Evolutionary conservation across 2,113 vertebrate species (phyloP).

Genomic region (Lasiurus borealis): DNA sequence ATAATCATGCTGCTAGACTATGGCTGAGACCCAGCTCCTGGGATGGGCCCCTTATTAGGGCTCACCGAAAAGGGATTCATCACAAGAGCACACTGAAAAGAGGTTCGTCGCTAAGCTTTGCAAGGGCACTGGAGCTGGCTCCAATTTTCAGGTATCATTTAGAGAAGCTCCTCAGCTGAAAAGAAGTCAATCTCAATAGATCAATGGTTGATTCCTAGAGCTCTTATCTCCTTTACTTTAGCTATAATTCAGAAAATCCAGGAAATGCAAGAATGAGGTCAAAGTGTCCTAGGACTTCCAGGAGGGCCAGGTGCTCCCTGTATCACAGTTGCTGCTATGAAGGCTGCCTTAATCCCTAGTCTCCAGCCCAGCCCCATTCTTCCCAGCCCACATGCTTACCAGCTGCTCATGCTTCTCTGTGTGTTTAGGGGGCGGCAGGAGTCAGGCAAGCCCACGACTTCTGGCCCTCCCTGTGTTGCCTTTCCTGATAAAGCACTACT

Average conservation of each 20-base stretch:
- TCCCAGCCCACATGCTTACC: conserved; percentile 54
- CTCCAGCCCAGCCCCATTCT: conserved; percentile 60
- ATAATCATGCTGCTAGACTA: neutral
- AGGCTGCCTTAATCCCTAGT: conserved; percentile 62
- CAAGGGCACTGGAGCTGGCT: neutral
- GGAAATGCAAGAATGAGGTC: conserved; percentile 37
- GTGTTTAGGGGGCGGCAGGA: neutral
- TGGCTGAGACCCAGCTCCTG: neutral
- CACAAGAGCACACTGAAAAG: neutral
- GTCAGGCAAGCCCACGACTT: neutral
- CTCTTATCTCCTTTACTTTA: neutral
- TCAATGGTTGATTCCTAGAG: neutral
- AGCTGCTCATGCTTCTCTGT: conserved; percentile 49
- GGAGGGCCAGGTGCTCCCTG: conserved; percentile 61
- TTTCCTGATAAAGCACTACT: neutral
- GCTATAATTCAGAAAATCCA: conserved; percentile 46
- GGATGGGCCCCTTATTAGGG: neutral
- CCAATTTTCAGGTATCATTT: neutral
- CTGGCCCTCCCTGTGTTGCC: neutral
- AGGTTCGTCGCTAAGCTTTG: neutral
- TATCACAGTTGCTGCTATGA: conserved; percentile 61
- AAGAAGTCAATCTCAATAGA: neutral
- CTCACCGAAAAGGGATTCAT: neutral
- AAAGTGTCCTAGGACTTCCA: conserved; percentile 6
- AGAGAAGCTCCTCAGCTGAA: neutral